Evolutionary conservation across 2,113 vertebrate genomes (phyloP).

Genomic region (Scolopax mira): DNA sequence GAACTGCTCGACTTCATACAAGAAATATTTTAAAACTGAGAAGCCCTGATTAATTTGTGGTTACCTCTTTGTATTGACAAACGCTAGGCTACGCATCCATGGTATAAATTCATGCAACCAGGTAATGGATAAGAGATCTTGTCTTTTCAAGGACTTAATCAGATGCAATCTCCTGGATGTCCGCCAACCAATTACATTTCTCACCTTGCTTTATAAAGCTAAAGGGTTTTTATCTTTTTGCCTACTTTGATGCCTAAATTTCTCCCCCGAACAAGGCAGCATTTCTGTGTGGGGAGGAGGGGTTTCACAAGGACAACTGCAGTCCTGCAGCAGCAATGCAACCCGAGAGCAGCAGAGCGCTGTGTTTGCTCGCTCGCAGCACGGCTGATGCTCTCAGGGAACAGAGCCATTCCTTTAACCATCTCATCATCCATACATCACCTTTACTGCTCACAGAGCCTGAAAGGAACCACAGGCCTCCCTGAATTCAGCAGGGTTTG

Average conservation of each 20-base stretch:
- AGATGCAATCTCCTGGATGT: background rate
- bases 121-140: background rate
- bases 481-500: background rate
- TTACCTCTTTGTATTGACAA: background rate
- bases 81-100: background rate
- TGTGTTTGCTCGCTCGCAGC: background rate
- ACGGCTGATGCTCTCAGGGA: background rate
- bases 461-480: background rate
- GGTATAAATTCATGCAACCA: background rate
- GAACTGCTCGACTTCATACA: background rate
- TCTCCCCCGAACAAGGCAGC: background rate
- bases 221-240: background rate
- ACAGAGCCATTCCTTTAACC: background rate
- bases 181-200: constrained; percentile 9
- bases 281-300: background rate
- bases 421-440: background rate
- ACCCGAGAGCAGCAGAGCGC: background rate
- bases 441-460: background rate
- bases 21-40: background rate
- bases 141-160: constrained; percentile 35
- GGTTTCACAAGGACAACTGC: background rate
- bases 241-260: background rate
- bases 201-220: background rate
- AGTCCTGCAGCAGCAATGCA: background rate
- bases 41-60: background rate